Percentiles rank a stretch among this genome's conserved stretches.
phyloP scores from a whole-genome alignment of 2,113 vertebrate genomes.

The Carlito syrichta region DNA sequence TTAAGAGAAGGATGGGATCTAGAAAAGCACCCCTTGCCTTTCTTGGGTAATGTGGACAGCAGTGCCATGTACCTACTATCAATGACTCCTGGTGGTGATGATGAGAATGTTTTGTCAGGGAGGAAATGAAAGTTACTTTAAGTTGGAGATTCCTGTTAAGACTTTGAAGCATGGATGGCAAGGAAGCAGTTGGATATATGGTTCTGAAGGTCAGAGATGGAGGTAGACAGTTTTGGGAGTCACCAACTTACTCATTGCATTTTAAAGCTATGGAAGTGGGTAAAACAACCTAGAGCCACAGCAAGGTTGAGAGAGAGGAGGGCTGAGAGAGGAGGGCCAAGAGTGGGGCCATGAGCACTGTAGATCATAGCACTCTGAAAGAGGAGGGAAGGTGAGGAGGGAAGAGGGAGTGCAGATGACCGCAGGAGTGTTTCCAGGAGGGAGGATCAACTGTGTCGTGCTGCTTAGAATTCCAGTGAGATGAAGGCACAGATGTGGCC shows the following conservation, averaged over 20 bases:
- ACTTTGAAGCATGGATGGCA: background rate
- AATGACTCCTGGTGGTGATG: background rate
- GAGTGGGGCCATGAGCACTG: background rate
- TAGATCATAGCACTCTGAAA: background rate
- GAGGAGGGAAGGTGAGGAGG: background rate
- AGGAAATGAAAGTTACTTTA: background rate
- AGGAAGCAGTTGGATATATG: background rate
- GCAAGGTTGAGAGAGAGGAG: background rate
- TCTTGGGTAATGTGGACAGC: background rate
- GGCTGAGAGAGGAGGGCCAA: background rate
- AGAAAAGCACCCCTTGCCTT: background rate
- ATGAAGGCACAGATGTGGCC: background rate
- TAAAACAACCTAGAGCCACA: background rate
- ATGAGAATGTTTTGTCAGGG: background rate
- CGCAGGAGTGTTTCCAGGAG: background rate
- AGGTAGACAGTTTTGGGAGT: background rate
- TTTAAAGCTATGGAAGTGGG: background rate
- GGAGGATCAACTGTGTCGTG: background rate
- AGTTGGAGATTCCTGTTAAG: background rate
- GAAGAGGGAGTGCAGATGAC: background rate
- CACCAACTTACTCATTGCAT: background rate
- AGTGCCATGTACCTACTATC: background rate
- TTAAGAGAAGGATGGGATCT: background rate
- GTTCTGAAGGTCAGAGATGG: background rate
- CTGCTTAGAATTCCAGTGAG: background rate